phyloP scores from a whole-genome alignment of 2,888 invertebrate genomes.

The Agriotes lineatus region DNA sequence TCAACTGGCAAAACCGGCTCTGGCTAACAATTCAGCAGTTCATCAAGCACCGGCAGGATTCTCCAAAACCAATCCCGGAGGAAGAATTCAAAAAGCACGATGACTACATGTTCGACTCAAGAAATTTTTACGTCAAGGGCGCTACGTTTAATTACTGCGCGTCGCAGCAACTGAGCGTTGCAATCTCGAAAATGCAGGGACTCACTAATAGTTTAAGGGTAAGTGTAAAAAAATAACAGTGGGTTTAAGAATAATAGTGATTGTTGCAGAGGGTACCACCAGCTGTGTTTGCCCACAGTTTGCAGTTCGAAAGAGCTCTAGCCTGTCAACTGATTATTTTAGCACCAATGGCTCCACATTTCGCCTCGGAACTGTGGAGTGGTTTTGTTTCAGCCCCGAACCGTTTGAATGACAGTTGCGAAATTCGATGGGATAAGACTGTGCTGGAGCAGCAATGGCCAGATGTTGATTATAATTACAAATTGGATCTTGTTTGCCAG shows the following conservation, averaged over 20 bases:
- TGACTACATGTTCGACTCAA: constrained; percentile 76
- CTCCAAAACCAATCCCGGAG: constrained; percentile 56
- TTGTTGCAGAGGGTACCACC: constrained; percentile 70
- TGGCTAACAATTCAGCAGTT: constrained; percentile 85
- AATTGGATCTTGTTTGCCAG: constrained; percentile 75
- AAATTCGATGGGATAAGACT: constrained; percentile 76
- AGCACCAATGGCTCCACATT: constrained; percentile 91
- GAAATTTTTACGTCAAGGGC: constrained; percentile 85
- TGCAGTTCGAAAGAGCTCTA: constrained; percentile 83
- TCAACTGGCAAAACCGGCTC: constrained; percentile 88
- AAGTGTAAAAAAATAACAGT: constrained; percentile 59
- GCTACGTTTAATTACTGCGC: constrained; percentile 81
- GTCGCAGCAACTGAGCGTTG: constrained; percentile 87
- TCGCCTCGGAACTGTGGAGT: constrained; percentile 91
- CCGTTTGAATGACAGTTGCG: constrained; percentile 67
- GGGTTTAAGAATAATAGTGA: background rate
- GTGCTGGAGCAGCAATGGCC: constrained; percentile 87
- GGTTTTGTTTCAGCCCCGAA: constrained; percentile 78
- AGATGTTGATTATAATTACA: constrained; percentile 76
- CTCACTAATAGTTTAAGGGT: constrained; percentile 83
- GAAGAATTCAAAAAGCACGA: constrained; percentile 73
- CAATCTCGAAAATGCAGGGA: constrained; percentile 88
- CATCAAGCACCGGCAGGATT: constrained; percentile 68
- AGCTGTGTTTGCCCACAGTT: constrained; percentile 73
- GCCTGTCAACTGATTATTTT: constrained; percentile 86